Percentiles rank a stretch among this genome's conserved stretches.
Conservation (phyloP, 2,888 invertebrate species). For the Pyrrhosoma nymphula region DNA sequence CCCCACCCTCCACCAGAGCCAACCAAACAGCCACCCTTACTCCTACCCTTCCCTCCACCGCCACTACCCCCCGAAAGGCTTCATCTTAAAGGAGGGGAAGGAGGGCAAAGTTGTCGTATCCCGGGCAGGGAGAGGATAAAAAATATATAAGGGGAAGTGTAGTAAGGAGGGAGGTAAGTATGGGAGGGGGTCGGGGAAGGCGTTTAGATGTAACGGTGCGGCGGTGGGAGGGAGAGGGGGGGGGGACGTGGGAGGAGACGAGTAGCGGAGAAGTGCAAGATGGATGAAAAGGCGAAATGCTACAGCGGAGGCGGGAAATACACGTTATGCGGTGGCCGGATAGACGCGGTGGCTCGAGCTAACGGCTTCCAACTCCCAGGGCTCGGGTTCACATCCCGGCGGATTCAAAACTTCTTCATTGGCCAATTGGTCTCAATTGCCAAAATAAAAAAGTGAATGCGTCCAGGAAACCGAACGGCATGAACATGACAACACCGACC, state of each 20-base stretch:
- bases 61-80: background rate
- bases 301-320: conserved; percentile 32
- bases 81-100: background rate
- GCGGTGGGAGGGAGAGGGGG: background rate
- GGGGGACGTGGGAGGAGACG: background rate
- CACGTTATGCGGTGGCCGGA: background rate
- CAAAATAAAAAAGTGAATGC: too few species aligned
- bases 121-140: conserved; percentile 13
- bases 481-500: too few species aligned
- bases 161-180: background rate
- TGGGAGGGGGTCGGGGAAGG: background rate
- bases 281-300: conserved; percentile 15
- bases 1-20: background rate
- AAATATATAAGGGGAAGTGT: background rate
- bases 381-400: too few species aligned
- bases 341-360: too few species aligned
- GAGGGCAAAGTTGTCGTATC: background rate
- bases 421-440: too few species aligned
- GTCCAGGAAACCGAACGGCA: too few species aligned
- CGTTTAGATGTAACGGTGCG: background rate
- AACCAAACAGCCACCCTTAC: too few species aligned
- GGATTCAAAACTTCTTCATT: too few species aligned
- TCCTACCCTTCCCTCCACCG: too few species aligned
- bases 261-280: background rate
- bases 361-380: too few species aligned